A percentile compares a stretch with the other conserved stretches of the same genome.
Conservation (phyloP, 2,797 vertebrate genomes). For the Acanthis flammea region DNA sequence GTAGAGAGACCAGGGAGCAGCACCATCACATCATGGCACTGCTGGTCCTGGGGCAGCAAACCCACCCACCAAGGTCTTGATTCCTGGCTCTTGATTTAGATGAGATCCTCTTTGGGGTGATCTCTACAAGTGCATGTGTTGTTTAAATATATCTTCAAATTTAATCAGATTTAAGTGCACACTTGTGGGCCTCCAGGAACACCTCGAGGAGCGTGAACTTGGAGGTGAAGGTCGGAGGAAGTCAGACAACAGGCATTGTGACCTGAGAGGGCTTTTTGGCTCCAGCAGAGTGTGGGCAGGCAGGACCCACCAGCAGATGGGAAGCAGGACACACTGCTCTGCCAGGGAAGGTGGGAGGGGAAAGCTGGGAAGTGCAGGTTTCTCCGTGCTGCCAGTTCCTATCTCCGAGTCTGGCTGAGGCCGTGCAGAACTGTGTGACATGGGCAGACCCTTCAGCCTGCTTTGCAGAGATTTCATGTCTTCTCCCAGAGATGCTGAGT, state of each 20-base stretch:
- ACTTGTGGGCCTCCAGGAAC: not conserved
- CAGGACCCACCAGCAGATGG: not conserved
- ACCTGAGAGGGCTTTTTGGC: not conserved
- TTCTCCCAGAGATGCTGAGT: not conserved
- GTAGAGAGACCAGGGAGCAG: not conserved
- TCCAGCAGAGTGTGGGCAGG: fast-evolving
- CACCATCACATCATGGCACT: fast-evolving
- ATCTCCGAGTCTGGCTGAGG: fast-evolving
- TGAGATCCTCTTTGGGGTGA: not conserved
- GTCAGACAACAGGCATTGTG: not conserved
- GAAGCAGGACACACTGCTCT: fast-evolving
- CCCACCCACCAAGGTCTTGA: not conserved
- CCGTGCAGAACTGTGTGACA: fast-evolving
- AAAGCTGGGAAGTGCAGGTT: not conserved
- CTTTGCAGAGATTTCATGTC: not conserved
- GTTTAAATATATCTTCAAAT: not conserved
- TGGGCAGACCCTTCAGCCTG: not conserved
- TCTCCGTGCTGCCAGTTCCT: not conserved
- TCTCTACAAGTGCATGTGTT: not conserved
- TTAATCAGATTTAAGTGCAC: not conserved
- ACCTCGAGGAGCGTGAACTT: fast-evolving
- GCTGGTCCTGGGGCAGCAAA: not conserved
- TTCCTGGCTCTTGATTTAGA: not conserved
- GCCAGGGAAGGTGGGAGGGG: fast-evolving
- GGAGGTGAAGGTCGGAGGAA: not conserved